Percentiles rank a stretch among this genome's conserved stretches.
Evolutionary conservation across 2,888 invertebrate species (phyloP).

Genomic region (Pheosia gnoma): DNA sequence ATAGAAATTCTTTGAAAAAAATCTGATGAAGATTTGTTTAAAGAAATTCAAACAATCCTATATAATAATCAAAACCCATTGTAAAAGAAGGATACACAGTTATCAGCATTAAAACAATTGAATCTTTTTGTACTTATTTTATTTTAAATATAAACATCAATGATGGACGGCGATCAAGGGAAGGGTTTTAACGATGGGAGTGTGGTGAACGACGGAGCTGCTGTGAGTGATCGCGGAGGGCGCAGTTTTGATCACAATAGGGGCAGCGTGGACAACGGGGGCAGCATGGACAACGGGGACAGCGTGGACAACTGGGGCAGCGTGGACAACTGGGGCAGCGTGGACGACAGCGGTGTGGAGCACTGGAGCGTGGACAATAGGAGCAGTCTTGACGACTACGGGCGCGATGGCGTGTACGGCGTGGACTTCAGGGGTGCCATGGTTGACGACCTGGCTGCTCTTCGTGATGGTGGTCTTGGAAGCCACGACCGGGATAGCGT

Average conservation of each 20-base stretch:
- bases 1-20: no score
- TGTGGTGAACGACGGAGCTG: conserved; percentile 70
- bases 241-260: conserved; percentile 70
- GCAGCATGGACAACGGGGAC: conserved; percentile 57
- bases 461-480: conserved; percentile 76
- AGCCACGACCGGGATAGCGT: conserved; percentile 64
- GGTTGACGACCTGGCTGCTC: conserved; percentile 77
- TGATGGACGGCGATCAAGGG: conserved; percentile 69
- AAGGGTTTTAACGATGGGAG: conserved; percentile 66
- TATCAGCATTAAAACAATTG: neutral
- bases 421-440: conserved; percentile 58
- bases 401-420: conserved; percentile 59
- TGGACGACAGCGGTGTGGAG: conserved; percentile 53
- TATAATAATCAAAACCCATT: no score
- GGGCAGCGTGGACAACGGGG: conserved; percentile 47
- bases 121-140: conserved; percentile 20
- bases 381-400: conserved; percentile 54
- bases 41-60: no score
- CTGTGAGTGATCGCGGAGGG: conserved; percentile 67
- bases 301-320: conserved; percentile 53
- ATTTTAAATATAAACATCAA: conserved; percentile 38
- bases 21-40: no score
- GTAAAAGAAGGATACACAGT: no score
- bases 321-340: conserved; percentile 46
- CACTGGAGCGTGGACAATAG: conserved; percentile 51